Conservation (phyloP, 2,797 vertebrate genomes). For the Muscicapa comitata region DNA sequence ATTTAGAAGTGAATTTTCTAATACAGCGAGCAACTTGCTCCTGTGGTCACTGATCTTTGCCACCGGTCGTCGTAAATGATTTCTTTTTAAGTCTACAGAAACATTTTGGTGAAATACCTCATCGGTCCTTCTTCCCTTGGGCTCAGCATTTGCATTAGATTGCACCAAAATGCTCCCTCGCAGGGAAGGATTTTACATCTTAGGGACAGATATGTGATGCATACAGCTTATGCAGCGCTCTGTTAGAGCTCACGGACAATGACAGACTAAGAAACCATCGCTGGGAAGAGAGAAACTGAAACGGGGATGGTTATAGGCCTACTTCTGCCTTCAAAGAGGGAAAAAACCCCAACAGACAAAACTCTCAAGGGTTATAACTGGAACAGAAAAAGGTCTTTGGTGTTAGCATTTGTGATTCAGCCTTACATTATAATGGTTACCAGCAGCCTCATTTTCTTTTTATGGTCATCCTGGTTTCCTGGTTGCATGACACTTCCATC, state of each 20-base stretch:
- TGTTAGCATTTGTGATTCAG: not conserved
- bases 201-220: not conserved
- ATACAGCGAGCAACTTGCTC: not conserved
- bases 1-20: constrained; percentile 12
- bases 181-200: not conserved
- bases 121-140: not conserved
- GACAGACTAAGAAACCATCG: not conserved
- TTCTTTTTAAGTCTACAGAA: not conserved
- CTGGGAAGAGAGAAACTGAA: constrained; percentile 23
- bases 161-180: constrained; percentile 7
- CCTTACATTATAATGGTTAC: constrained; percentile 20
- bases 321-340: not conserved
- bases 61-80: not conserved
- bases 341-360: not conserved
- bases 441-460: constrained; percentile 54
- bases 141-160: not conserved
- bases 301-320: not conserved
- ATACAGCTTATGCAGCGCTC: not conserved
- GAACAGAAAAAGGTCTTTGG: not conserved
- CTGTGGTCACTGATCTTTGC: not conserved
- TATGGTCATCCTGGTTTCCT: constrained; percentile 53
- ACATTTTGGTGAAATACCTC: not conserved
- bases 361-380: not conserved
- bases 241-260: not conserved
- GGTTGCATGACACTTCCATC: constrained; percentile 1